These are phyloP conservation scores for Rhopalosiphum nymphaeae DNA, from an alignment of 2,888 invertebrate genomes.

Conservation along the genomic window DNA sequence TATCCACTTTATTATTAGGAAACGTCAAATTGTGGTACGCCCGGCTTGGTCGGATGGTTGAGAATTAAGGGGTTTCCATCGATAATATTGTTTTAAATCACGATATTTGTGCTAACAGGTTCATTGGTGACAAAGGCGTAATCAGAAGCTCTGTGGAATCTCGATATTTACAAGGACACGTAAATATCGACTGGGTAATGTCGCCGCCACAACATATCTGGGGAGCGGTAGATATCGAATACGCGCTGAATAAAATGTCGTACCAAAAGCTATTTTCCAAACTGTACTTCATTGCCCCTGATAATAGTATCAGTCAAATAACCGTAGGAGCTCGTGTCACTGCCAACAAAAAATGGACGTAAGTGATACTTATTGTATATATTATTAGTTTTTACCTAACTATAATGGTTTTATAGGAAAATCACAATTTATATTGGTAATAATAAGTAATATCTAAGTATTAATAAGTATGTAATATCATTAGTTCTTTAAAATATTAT, in stretches of 20 bases:
- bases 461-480: neutral
- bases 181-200: constrained; percentile 63
- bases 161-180: constrained; percentile 55
- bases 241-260: constrained; percentile 47
- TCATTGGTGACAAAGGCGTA: constrained; percentile 61
- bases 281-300: constrained; percentile 72
- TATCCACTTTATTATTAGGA: constrained; percentile 51
- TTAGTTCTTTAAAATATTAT: neutral
- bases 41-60: neutral
- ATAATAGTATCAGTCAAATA: constrained; percentile 72
- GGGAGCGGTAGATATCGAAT: constrained; percentile 57
- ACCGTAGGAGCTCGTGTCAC: constrained; percentile 74
- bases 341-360: constrained; percentile 74
- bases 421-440: neutral
- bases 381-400: neutral
- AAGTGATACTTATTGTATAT: constrained; percentile 42
- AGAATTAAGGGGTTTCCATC: neutral
- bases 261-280: constrained; percentile 63
- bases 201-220: constrained; percentile 54
- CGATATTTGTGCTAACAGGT: constrained; percentile 43
- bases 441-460: too few species aligned
- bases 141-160: constrained; percentile 63
- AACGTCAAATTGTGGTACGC: constrained; percentile 65
- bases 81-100: neutral
- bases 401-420: neutral